Percentiles rank a stretch among this genome's conserved stretches.
Evolutionary conservation across 2,797 vertebrate genomes (phyloP).

Genomic region (Sparus aurata): DNA sequence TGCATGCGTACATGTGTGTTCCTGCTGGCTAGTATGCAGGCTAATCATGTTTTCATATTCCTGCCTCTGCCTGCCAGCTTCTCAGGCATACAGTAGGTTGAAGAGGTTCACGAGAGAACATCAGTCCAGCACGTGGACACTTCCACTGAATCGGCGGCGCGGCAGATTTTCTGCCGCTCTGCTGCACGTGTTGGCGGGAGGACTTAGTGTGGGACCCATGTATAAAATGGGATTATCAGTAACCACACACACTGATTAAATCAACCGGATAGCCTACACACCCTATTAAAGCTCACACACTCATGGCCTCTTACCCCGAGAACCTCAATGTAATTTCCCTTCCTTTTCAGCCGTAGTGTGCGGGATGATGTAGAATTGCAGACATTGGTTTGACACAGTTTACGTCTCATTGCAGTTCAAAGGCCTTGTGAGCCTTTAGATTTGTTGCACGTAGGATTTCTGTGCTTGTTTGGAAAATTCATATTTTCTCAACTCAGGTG

Average conservation of each 20-base stretch:
- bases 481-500: conserved; percentile 18
- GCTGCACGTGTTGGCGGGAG: conserved; percentile 55
- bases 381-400: conserved; percentile 36
- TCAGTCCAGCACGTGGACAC: conserved; percentile 60
- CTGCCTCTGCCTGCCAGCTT: conserved; percentile 6
- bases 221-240: conserved; percentile 80
- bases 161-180: conserved; percentile 62
- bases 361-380: conserved; percentile 28
- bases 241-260: conserved; percentile 75
- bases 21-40: conserved; percentile 32
- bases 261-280: conserved; percentile 73
- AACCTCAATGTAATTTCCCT: conserved; percentile 36
- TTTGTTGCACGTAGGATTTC: not conserved
- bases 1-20: conserved; percentile 17
- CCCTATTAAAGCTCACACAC: conserved; percentile 70
- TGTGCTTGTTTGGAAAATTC: conserved; percentile 5
- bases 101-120: conserved; percentile 42
- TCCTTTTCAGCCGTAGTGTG: conserved; percentile 7
- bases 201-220: conserved; percentile 62
- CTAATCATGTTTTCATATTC: conserved; percentile 32
- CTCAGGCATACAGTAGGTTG: conserved; percentile 18
- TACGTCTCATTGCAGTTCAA: conserved; percentile 28
- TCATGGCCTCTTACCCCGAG: conserved; percentile 53
- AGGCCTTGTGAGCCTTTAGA: not conserved
- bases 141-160: conserved; percentile 37